Evolutionary conservation across 2,888 invertebrate genomes (phyloP), one percentile per base, ranked within the genome.

Genomic region (Oscheius sp.): DNA sequence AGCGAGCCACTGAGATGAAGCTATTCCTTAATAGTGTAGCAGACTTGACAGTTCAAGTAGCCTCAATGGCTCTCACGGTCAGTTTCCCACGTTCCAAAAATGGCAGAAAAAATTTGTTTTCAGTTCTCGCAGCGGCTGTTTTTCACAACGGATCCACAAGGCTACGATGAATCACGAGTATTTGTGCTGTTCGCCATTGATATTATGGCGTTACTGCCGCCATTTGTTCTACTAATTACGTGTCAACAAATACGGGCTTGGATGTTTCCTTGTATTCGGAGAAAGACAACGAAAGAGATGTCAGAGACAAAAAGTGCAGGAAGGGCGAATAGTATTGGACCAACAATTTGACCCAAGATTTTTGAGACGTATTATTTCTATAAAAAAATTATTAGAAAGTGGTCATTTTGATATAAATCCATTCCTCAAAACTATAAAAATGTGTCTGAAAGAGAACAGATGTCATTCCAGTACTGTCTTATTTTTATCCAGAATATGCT

Each of bases 51-150:
- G 36, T 36, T 2, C 54, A 54, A 33, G 36, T 54, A 8, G 17
- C 32, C 20, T 14, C 54, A 14, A 33, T 36, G 17, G 22, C n/a
- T 28, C 4, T 30, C 30, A 14, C 30, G 30, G 51, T 30, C 12
- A 17, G 22, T 51, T 28, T 28, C 5, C 5, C 45, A 14, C 12
- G 45, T 44, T 44, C 6, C 6, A 47, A 0, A 22, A 5, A 1
- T 51, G 12, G 12, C 30, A 0, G n/a, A 14, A 8, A 9, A 51
- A 17, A 26, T 28, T 51, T 20, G 8, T 17, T 51, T 54, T n/a
- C 54, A 54, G 54, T 20, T 33, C 17, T 33, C n/a, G 9, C 54
- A 54, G 17, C 32, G 54, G 36, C 17, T 54, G 17, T 54, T 54
- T 22, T 20, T 54, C 3, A 20, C 33, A 12, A 20, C 32, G 9